Base-by-base conservation (phyloP, 2,797 vertebrate species). In the Oryzias sinensis region DNA sequence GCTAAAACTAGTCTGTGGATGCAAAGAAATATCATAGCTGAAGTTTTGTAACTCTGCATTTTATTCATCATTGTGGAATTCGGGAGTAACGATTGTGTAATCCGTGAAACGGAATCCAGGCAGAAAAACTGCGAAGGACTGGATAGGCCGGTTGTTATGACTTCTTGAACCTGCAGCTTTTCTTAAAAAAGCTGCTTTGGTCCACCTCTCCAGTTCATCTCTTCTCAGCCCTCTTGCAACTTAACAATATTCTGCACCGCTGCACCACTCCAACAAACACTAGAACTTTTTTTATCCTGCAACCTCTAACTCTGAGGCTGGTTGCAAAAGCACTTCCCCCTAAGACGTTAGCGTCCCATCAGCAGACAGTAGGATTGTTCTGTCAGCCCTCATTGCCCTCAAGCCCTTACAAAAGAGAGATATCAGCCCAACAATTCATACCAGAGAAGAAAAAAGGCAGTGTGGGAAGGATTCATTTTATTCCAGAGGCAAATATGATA, bases 351-450 rank as follows among this genome's bases (percentile, higher is more conserved):
- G 61, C 70, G 73, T 67, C 75, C 59, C 68, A 64, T 81, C 84
- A 84, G 67, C 77, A 59, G 74, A 82, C 77, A 90, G 74, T 74
- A 77, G 67, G 74, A 84, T 81, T 80, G 81, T 81, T 80, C 83
- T 86, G 86, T 89, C 88, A 80, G 69, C 72, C 86, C 65, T 62
- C 56, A 43, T 83, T 76, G 82, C 65, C 76, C 77, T 77, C 54
- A 43, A 68, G 78, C 63, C 68, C 76, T 54, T 64, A 50, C 17
- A 55, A 65, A 70, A 86, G 78, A 71, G 67, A 86, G 80, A 83
- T 78, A 84, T 80, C 76, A 78, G 74, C 72, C 63, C 44, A 60
- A 67, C 71, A 81, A 85, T 80, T 82, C 78, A 74, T 65, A 84
- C 62, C 68, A 79, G 69, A 56, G 55, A 70, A 25, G 68, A 59